Conservation (phyloP, 2,888 invertebrate species). For the Archaeoteleia sp. region DNA sequence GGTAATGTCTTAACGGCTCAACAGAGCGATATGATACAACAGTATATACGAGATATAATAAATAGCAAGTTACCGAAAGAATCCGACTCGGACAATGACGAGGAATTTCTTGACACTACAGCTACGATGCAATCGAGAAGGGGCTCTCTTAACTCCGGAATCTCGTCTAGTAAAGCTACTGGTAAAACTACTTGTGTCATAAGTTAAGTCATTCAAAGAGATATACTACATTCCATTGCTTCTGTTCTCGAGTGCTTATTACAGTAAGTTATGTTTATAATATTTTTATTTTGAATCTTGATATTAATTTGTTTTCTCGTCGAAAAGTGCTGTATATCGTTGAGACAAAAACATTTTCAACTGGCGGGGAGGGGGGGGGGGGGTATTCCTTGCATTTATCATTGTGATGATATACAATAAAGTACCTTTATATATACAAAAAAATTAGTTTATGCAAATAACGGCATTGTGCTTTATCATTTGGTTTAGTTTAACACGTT, state of each 20-base stretch:
- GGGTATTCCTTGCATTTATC: too few relatives aligned
- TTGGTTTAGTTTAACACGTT: too few relatives aligned
- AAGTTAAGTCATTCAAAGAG: constrained; percentile 50
- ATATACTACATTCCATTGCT: not conserved
- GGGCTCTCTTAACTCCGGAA: constrained; percentile 66
- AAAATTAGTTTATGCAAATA: too few relatives aligned
- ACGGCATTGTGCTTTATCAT: too few relatives aligned
- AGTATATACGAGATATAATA: constrained; percentile 61
- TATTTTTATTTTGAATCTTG: not conserved
- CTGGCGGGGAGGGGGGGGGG: too few relatives aligned
- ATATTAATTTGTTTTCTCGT: too few relatives aligned
- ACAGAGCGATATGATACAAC: constrained; percentile 65
- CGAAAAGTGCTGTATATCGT: too few relatives aligned
- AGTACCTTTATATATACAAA: too few relatives aligned
- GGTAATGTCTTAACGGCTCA: constrained; percentile 57
- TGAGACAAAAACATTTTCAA: too few relatives aligned
- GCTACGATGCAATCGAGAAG: constrained; percentile 63
- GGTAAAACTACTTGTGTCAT: constrained; percentile 51
- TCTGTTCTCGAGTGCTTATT: not conserved
- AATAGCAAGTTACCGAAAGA: constrained; percentile 55
- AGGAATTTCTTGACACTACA: constrained; percentile 72
- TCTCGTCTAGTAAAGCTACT: constrained; percentile 50
- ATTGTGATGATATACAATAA: too few relatives aligned
- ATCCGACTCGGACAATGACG: constrained; percentile 69
- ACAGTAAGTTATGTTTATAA: constrained; percentile 9